Percentiles rank a stretch among this genome's conserved stretches.
Conservation (phyloP, 2,797 vertebrate genomes). For the Saxicola maurus region DNA sequence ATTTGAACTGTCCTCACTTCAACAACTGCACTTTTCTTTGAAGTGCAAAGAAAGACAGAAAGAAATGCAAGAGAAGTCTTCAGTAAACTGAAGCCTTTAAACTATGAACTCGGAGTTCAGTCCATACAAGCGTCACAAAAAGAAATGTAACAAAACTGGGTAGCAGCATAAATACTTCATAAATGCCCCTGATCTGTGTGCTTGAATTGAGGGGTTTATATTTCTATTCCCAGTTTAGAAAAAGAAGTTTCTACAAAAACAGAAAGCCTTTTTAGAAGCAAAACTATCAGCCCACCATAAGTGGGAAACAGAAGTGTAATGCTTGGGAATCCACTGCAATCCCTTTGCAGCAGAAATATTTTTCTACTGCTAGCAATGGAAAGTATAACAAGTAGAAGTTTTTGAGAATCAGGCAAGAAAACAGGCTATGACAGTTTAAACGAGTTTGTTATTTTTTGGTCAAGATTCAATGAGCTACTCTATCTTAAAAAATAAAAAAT, state of each 20-base stretch:
- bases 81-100: not conserved
- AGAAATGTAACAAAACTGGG: conserved; percentile 8
- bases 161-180: conserved; percentile 40
- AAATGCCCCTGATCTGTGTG: not conserved
- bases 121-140: not conserved
- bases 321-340: not conserved
- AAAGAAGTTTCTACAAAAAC: not conserved
- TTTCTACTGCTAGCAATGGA: conserved; percentile 31
- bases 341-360: not conserved
- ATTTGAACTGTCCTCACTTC: not conserved
- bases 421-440: not conserved
- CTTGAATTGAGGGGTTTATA: not conserved
- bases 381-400: not conserved
- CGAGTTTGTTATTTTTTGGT: not conserved
- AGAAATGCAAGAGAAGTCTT: not conserved
- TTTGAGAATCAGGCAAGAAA: not conserved
- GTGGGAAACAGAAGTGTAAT: not conserved
- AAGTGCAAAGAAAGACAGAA: not conserved
- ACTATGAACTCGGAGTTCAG: not conserved
- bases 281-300: not conserved
- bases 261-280: not conserved
- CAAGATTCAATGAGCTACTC: not conserved
- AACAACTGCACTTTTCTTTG: not conserved
- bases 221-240: not conserved
- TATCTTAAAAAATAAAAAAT: not conserved